phyloP scores from a whole-genome alignment of 2,113 vertebrate species.

The Anhinga rufa region DNA sequence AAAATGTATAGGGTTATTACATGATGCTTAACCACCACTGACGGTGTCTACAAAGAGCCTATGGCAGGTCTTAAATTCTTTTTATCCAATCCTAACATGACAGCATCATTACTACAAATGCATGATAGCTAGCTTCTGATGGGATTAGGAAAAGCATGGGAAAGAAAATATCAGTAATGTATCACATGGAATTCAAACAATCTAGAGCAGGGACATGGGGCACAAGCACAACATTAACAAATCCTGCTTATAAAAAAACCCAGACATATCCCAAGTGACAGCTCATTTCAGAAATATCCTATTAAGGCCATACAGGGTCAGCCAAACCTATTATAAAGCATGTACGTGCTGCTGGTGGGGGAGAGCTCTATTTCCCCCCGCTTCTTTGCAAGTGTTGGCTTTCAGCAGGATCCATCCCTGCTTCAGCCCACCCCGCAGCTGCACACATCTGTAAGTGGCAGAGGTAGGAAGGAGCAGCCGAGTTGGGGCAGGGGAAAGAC shows the following conservation, averaged over 20 bases:
- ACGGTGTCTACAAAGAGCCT: background rate
- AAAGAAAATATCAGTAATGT: background rate
- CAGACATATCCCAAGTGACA: background rate
- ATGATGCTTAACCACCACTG: background rate
- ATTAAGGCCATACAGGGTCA: background rate
- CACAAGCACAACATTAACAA: background rate
- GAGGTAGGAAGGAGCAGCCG: background rate
- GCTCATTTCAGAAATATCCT: background rate
- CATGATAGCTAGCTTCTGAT: background rate
- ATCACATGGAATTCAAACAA: background rate
- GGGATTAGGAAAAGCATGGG: background rate
- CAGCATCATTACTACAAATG: background rate
- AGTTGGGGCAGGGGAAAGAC: background rate
- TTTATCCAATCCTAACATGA: background rate
- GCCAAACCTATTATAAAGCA: background rate
- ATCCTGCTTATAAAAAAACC: background rate
- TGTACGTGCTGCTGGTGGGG: fast-evolving
- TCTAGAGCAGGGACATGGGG: background rate
- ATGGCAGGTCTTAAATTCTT: background rate
- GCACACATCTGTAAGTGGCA: background rate
- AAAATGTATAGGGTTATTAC: background rate
- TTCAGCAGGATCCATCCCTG: background rate
- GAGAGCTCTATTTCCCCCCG: background rate
- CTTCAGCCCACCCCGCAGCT: background rate
- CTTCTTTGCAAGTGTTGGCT: background rate